These are phyloP conservation scores for Spinus olivaceus DNA, from an alignment of 2,797 vertebrate species.

Conservation along the genomic window DNA sequence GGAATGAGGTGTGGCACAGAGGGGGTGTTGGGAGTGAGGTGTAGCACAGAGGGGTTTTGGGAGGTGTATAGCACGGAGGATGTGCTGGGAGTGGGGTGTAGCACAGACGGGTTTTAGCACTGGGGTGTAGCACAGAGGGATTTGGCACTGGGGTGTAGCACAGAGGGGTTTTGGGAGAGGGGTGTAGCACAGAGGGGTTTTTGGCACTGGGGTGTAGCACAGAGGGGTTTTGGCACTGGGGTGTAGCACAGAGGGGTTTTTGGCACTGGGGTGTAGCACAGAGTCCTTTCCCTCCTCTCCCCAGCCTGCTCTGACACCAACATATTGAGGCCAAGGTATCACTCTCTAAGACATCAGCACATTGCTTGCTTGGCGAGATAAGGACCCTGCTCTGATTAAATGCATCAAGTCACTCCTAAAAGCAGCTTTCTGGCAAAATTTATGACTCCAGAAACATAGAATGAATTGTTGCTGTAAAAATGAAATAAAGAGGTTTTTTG, in stretches of 20 bases:
- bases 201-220: too few relatives aligned
- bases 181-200: too few relatives aligned
- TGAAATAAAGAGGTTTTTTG: not conserved
- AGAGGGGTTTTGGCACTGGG: too few relatives aligned
- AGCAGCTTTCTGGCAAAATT: slow-evolving; percentile 4
- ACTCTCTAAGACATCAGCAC: not conserved
- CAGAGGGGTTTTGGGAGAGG: too few relatives aligned
- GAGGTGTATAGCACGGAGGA: too few relatives aligned
- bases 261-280: not conserved
- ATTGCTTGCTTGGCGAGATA: not conserved
- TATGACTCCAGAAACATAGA: not conserved
- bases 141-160: too few relatives aligned
- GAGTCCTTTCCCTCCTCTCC: not conserved
- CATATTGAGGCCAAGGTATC: not conserved
- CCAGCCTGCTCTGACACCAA: not conserved
- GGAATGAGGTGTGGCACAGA: too few relatives aligned
- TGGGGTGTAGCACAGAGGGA: too few relatives aligned
- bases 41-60: too few relatives aligned
- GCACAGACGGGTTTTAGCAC: not conserved
- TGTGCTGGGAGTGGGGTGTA: accelerated
- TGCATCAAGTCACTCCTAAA: not conserved
- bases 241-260: too few relatives aligned
- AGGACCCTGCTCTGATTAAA: slow-evolving; percentile 35
- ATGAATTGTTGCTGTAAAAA: not conserved
- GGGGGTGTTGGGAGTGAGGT: too few relatives aligned